Base-by-base conservation (phyloP, 2,888 invertebrate genomes). In the Calephelis perditalis region DNA sequence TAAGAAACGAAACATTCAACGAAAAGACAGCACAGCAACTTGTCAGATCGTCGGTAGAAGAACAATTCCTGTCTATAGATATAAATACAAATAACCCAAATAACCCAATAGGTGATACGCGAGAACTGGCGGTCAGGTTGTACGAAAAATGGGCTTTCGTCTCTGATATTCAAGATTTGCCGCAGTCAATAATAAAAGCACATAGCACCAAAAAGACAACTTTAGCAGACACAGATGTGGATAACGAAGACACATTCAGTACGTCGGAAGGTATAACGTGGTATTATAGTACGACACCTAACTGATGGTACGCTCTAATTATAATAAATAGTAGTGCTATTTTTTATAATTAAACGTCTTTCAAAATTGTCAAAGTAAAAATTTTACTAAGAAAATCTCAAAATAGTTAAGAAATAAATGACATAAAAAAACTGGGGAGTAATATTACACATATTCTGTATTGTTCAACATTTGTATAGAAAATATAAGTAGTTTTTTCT, bases 1-100 rank as follows among this genome's bases (percentile, higher is more conserved):
- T 73, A 0, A 81, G 86, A 12, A 84, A 87, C 2, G 85, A 73
- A 8, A 73, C 79, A 0, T 95, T 95, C 67, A 92, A 95, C 70
- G 92, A 94, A 67, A 88, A 81, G 1, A 75, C 75, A 3, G 93
- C 94, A 10, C 92, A 92, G 65, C 71, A 82, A 10, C 64, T 85
- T 2, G 73, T 90, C 0, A 79, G 81, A 26, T 64, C 72, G 0
- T 71, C 73, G 0, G 76, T 90, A 0, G 89, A 89, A 67, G 71
- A 75, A 61, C 69, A 62, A 58, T 86, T 84, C 64, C 58, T 74
- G 45, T 67, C 67, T 2, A 62, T 63, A 0, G 26, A 65, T 4
- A 74, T 81, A 9, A 15, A 63, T 1, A 12, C 49, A 26, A 26
- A 26, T 5, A 49, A 68, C 1, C 57, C 64, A 0, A 4, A 55